These are phyloP conservation scores for Parauchenoglanis punctatus DNA, from an alignment of 2,797 vertebrate genomes.

Conservation along the genomic window DNA sequence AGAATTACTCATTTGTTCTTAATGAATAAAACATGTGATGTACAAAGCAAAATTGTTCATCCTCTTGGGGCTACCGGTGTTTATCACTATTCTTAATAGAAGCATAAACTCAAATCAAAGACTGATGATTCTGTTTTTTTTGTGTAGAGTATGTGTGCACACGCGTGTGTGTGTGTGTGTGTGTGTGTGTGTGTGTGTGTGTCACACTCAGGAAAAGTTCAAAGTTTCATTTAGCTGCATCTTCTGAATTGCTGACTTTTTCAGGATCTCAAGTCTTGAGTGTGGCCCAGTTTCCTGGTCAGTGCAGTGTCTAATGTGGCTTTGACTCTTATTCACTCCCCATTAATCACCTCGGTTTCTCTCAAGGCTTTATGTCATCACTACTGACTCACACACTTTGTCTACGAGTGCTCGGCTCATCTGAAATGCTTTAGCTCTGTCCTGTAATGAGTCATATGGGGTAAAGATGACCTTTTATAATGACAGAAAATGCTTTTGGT, in stretches of 20 bases:
- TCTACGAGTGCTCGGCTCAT: slow-evolving; percentile 57
- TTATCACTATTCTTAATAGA: not conserved
- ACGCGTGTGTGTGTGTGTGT: not conserved
- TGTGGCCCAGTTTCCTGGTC: slow-evolving; percentile 71
- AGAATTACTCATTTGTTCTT: slow-evolving; percentile 64
- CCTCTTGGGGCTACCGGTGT: not conserved
- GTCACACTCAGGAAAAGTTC: not conserved
- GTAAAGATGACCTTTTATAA: slow-evolving; percentile 57
- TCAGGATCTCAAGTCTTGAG: slow-evolving; percentile 9
- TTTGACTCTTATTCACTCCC: slow-evolving; percentile 66
- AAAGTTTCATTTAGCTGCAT: not conserved
- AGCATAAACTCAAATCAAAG: not conserved
- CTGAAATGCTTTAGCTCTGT: slow-evolving; percentile 71
- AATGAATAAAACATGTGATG: slow-evolving; percentile 64
- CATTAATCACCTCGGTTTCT: slow-evolving; percentile 69
- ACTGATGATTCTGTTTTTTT: not conserved
- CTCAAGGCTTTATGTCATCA: slow-evolving; percentile 68
- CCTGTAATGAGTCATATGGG: slow-evolving; percentile 65
- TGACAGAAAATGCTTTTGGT: slow-evolving; percentile 54
- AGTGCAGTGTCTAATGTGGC: slow-evolving; percentile 62
- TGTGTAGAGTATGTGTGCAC: not conserved
- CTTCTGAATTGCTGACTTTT: not conserved
- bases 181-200: not conserved
- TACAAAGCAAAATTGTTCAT: slow-evolving; percentile 1
- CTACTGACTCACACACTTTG: slow-evolving; percentile 69